Percentiles rank a stretch among this genome's conserved stretches.
Conservation (phyloP, 2,113 vertebrate species). For the Oreotragus oreotragus region DNA sequence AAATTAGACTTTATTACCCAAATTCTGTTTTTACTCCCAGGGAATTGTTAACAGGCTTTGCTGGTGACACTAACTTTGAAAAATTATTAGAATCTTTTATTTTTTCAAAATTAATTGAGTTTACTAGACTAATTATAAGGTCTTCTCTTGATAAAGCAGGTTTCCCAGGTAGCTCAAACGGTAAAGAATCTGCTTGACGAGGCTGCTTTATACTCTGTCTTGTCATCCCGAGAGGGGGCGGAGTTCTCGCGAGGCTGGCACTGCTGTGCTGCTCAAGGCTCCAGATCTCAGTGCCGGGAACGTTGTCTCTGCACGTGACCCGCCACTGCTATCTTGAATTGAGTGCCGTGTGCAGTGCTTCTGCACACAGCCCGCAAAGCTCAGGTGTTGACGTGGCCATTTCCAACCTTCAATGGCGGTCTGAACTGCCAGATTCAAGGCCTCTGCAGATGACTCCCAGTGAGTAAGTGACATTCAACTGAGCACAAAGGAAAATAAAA, state of each 20-base stretch:
- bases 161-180: not conserved
- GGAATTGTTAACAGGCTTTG: not conserved
- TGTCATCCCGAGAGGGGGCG: not conserved
- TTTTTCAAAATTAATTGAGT: not conserved
- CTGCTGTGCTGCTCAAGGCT: not conserved
- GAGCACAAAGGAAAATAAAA: not conserved
- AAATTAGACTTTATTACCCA: not conserved
- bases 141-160: not conserved
- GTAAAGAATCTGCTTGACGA: not conserved
- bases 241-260: not conserved
- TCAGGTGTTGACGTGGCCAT: not conserved
- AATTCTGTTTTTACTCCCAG: not conserved
- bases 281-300: fast-evolving
- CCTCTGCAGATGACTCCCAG: not conserved
- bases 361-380: not conserved
- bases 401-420: fast-evolving
- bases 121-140: not conserved
- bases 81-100: not conserved
- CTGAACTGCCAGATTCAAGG: not conserved
- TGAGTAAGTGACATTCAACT: not conserved
- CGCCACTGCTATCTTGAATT: too few relatives aligned
- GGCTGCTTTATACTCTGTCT: not conserved
- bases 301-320: not conserved
- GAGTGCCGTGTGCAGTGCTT: not conserved
- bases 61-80: not conserved